phyloP scores from a whole-genome alignment of 2,888 invertebrate genomes.

The Hedya salicella region DNA sequence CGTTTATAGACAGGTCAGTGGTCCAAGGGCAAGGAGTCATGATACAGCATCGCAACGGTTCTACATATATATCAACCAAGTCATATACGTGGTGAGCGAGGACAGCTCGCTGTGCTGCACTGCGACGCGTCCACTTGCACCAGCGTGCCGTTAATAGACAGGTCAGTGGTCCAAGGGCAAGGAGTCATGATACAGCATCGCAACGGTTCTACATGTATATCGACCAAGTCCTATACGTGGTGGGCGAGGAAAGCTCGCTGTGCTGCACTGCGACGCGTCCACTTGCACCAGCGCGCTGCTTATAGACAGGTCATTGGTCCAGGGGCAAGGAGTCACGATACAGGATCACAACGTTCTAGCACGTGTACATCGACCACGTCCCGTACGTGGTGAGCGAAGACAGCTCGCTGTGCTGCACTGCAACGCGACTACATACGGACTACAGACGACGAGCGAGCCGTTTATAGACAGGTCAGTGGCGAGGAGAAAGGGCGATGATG shows the following conservation, averaged over 20 bases:
- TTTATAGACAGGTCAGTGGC: constrained; percentile 74
- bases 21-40: too few relatives aligned
- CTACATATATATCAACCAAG: constrained; percentile 77
- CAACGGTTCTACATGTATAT: too few relatives aligned
- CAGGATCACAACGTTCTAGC: too few relatives aligned
- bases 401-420: constrained; percentile 76
- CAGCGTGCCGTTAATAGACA: constrained; percentile 79
- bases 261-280: constrained; percentile 78
- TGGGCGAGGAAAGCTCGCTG: constrained; percentile 77
- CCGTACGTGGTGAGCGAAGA: constrained; percentile 79
- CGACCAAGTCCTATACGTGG: constrained; percentile 77
- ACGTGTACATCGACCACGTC: constrained; percentile 77
- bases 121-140: constrained; percentile 80
- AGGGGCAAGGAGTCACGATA: too few relatives aligned
- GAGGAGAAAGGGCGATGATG: too few relatives aligned
- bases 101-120: constrained; percentile 76
- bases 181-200: too few relatives aligned
- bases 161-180: constrained; percentile 57
- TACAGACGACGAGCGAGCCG: constrained; percentile 79
- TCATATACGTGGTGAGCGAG: constrained; percentile 77
- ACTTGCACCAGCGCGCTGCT: constrained; percentile 80
- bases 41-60: too few relatives aligned
- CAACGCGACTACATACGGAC: constrained; percentile 77
- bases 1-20: constrained; percentile 75
- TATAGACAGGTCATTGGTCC: constrained; percentile 69